Base-by-base conservation (phyloP, 2,888 invertebrate species). In the Sylvicola fuscatus region DNA sequence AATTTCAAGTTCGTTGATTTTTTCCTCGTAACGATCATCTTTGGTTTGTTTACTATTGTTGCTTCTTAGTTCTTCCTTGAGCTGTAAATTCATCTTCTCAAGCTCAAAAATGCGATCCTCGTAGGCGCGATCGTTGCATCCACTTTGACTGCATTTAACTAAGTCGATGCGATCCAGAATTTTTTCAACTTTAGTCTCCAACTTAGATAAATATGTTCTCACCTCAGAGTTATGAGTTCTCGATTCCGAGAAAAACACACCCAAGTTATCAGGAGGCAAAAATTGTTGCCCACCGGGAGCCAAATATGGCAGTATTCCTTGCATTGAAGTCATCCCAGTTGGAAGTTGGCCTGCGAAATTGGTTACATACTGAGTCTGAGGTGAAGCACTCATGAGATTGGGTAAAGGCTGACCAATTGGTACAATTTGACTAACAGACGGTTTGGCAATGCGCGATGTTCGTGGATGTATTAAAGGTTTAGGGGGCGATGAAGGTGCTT, bases 171-270 rank as follows among this genome's bases (percentile, higher is more conserved):
- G 70, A 42, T 65, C 64, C 27, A 70, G 46, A 15, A 75, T 54
- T 42, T 60, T 62, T 45, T 76, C 73, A 27, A 77, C 56, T 55
- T 73, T 75, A 38, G 67, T 66, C 14, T 67, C 61, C 42, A 76
- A 59, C 47, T 72, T 68, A n/a, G 64, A 56, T 40, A 76, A 55
- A 42, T 67, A 65, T 54, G 73, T 63, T 41, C 74, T 60, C n/a
- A 76, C 52, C 51, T 77, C 76, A 7, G 70, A 62, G 47, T 72
- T 72, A 39, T 73, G 70, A 13, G 68, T 68, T 41, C 73, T 55
- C 37, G 65, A 65, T 52, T 74, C 74, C 3, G 68, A 56, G 34
- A 72, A 48, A 39, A 72, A 57, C 43, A 70, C 53, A 42, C 65
- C 65, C 30, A 68, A 48, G 40, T 60, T 60, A 32, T 65, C 61